phyloP scores from a whole-genome alignment of 1,140 invertebrate species.

The Philopotamus ludificatus region DNA sequence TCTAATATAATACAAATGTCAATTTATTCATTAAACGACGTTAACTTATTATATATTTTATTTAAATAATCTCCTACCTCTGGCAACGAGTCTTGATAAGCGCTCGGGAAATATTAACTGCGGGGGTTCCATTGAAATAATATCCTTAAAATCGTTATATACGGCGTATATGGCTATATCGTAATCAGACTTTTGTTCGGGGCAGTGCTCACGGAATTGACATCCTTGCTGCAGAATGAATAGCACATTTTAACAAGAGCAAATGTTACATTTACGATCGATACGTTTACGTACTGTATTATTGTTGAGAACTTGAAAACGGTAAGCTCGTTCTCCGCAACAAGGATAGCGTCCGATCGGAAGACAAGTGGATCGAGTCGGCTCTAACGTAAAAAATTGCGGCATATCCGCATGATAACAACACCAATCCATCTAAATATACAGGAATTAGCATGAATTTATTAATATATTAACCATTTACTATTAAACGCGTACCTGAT shows the following conservation, averaged over 20 bases:
- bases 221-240: conserved; percentile 52
- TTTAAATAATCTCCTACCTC: conserved; percentile 47
- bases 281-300: conserved; percentile 45
- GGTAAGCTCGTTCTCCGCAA: conserved; percentile 78
- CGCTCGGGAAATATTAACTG: conserved; percentile 66
- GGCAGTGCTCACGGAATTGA: conserved; percentile 63
- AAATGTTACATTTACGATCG: not conserved
- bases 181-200: conserved; percentile 56
- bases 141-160: conserved; percentile 57
- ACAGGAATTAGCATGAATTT: too few relatives aligned
- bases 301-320: conserved; percentile 68
- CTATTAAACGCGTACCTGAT: conserved; percentile 63
- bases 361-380: conserved; percentile 59
- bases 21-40: not conserved
- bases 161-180: conserved; percentile 61
- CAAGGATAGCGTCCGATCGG: conserved; percentile 78
- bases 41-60: not conserved
- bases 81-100: conserved; percentile 62
- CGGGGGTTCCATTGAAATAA: conserved; percentile 62
- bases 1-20: conserved; percentile 41
- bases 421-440: conserved; percentile 68
- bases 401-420: conserved; percentile 72
- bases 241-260: not conserved
- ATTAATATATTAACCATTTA: not conserved
- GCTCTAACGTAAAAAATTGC: conserved; percentile 73